Base-by-base conservation (phyloP, 2,797 vertebrate species). In the Molossus molossus region DNA sequence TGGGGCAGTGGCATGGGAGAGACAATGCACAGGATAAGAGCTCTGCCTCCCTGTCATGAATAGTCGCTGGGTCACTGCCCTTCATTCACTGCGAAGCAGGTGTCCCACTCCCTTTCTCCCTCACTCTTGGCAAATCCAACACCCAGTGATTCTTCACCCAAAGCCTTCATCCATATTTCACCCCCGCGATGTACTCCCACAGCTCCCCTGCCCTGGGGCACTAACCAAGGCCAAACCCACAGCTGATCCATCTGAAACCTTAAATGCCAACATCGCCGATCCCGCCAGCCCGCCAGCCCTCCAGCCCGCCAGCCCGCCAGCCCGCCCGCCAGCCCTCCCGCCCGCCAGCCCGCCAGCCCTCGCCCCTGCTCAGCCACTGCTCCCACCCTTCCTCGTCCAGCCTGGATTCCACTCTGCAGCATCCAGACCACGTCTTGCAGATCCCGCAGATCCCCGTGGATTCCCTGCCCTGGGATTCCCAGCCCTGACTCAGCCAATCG, bases 1-100 rank as follows among this genome's bases (percentile, higher is more conserved):
- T 0, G 6, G 27, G 20, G 48, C 1, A 0, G 25, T 0, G 25
- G 62, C 1, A 6, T 0, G 12, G 57, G 0, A 40, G 58, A 75
- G 25, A 27, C 10, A 3, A 57, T 6, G 4, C 50, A 33, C 1
- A 27, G 11, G 14, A 1, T 3, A 18, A 40, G 75, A 25, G 14
- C 13, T 0, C 29, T 0, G 14, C 50, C 79, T 40, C 9, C 57
- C 45, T n/a, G 5, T 3, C 15, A 21, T 0, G 2, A 29, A 11
- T 0, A 6, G 62, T 37, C 45, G 11, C 11, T 33, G 4, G 3
- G 48, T 57, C 69, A 5, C 55, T 23, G 20, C 48, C 55, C 21
- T 60, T 15, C 75, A 11, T 23, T 50, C 18, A 3, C 25, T 2
- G 64, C 40, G 29, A 18, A 50, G 1, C 1, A 9, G 3, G 18